Evolutionary conservation across 2,797 vertebrate species (phyloP).

Genomic region (Eulemur coronatus): DNA sequence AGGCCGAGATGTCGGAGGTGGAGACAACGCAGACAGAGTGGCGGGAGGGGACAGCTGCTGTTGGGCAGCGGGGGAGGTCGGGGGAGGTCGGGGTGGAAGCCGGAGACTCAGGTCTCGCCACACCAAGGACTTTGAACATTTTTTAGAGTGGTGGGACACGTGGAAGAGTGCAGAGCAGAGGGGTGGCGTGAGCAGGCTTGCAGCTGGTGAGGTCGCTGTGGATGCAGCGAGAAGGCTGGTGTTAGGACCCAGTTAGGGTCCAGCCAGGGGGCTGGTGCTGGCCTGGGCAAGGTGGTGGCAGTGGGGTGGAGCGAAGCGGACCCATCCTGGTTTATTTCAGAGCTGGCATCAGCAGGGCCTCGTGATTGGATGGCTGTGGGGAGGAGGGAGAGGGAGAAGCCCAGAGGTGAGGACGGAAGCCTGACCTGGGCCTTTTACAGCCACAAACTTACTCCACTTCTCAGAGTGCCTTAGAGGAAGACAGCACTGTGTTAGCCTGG

Average conservation of each 20-base stretch:
- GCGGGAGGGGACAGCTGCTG: not conserved
- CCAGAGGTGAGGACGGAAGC: not conserved
- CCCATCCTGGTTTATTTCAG: not conserved
- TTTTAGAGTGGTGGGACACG: not conserved
- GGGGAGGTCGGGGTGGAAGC: not conserved
- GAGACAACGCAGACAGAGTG: not conserved
- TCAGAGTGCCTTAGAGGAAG: not conserved
- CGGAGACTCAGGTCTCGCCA: not conserved
- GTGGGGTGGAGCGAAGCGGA: not conserved
- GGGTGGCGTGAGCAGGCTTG: rapidly evolving
- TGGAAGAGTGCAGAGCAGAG: not conserved
- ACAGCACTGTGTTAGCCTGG: not conserved
- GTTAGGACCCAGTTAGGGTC: not conserved
- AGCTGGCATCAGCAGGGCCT: not conserved
- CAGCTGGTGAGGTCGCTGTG: not conserved
- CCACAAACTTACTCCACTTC: not conserved
- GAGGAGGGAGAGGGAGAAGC: too few relatives aligned
- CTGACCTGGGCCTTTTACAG: not conserved
- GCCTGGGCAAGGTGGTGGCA: not conserved
- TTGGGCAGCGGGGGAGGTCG: too few relatives aligned
- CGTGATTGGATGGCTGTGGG: not conserved
- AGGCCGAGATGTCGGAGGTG: not conserved
- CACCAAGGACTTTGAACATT: rapidly evolving
- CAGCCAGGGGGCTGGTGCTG: not conserved
- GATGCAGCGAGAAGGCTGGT: not conserved